A percentile compares a stretch with the other conserved stretches of the same genome.
Conservation (phyloP, 2,113 vertebrate species). For the Caloenas nicobarica region DNA sequence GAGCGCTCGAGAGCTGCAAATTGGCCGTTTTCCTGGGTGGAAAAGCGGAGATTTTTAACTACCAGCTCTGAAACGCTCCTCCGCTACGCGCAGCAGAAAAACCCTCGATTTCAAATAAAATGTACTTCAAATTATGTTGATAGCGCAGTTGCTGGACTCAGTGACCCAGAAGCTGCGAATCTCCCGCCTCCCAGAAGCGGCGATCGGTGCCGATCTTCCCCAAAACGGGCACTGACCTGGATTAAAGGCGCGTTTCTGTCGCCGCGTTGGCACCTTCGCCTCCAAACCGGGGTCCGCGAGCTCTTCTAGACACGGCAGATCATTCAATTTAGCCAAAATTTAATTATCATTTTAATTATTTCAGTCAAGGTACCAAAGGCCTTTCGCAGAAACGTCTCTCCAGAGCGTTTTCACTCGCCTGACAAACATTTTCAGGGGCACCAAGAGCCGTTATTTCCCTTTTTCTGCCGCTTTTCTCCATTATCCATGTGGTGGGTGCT, state of each 20-base stretch:
- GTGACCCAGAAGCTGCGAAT: not conserved
- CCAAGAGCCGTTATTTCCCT: not conserved
- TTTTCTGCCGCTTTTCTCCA: rapidly evolving
- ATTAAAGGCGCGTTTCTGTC: rapidly evolving
- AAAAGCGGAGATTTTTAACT: rapidly evolving
- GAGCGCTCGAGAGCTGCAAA: not conserved
- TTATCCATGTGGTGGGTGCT: rapidly evolving
- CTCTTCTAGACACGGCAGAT: not conserved
- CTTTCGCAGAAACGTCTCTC: not conserved
- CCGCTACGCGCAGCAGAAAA: not conserved
- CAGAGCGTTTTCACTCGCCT: rapidly evolving
- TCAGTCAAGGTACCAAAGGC: not conserved
- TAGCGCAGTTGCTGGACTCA: not conserved
- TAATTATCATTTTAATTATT: not conserved
- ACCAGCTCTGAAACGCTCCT: rapidly evolving
- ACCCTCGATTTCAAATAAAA: not conserved
- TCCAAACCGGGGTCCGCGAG: not conserved
- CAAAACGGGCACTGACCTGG: not conserved
- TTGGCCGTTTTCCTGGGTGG: rapidly evolving
- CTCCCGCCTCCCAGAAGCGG: not conserved
- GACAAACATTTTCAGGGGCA: not conserved
- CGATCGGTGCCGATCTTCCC: not conserved
- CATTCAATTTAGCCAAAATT: not conserved
- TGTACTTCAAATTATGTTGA: rapidly evolving
- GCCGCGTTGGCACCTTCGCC: not conserved